phyloP scores from a whole-genome alignment of 2,797 vertebrate species.

The Sebastes elongatus region DNA sequence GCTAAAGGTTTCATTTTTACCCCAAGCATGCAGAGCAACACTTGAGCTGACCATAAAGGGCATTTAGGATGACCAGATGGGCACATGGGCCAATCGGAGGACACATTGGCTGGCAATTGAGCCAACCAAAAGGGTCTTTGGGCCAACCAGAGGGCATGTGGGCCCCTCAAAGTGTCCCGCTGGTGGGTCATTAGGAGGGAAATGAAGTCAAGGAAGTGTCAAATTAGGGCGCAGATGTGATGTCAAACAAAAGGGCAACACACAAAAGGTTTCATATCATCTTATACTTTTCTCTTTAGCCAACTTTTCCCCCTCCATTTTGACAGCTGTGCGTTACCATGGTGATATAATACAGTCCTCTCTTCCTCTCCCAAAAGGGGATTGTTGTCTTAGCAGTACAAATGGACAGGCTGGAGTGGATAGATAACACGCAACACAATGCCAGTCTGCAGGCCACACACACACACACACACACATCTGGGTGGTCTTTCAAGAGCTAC shows the following conservation, averaged over 20 bases:
- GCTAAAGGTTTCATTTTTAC: neutral
- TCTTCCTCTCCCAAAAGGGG: neutral
- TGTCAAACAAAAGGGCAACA: constrained; percentile 1
- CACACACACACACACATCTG: constrained; percentile 38
- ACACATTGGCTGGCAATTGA: neutral
- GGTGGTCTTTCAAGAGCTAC: constrained; percentile 68
- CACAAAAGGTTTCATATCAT: neutral
- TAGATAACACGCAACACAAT: constrained; percentile 67
- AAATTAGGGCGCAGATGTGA: constrained; percentile 12
- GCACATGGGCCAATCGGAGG: neutral
- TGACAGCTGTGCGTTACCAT: neutral
- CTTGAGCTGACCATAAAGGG: neutral
- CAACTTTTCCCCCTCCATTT: neutral
- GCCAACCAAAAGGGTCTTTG: neutral
- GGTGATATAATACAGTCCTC: constrained; percentile 13
- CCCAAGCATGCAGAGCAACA: neutral
- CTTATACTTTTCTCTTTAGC: neutral
- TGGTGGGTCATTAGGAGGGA: constrained; percentile 12
- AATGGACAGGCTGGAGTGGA: constrained; percentile 65
- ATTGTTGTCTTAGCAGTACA: constrained; percentile 52
- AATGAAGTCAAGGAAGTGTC: constrained; percentile 3
- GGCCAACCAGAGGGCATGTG: constrained; percentile 4
- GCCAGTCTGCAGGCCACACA: constrained; percentile 59
- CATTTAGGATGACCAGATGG: neutral
- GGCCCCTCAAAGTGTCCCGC: constrained; percentile 18